phyloP scores from a whole-genome alignment of 2,113 vertebrate genomes.

The Heterotilapia buettikoferi region DNA sequence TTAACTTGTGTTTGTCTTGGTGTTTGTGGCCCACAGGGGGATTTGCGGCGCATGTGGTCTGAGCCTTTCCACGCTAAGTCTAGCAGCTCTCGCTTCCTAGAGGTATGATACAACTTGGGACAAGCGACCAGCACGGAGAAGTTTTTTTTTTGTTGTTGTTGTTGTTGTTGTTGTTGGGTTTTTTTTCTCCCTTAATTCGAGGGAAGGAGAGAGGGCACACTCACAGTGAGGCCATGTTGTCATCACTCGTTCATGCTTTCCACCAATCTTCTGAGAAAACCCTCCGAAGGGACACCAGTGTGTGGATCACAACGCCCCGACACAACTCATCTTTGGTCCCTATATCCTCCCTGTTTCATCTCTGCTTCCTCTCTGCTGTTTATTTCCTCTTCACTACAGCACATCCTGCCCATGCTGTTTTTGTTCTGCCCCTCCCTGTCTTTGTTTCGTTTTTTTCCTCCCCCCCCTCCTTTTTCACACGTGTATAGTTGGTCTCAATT shows the following conservation, averaged over 20 bases:
- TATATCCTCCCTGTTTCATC: conserved; percentile 24
- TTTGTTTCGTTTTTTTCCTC: not conserved
- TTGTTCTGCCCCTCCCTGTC: not conserved
- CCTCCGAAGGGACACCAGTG: conserved; percentile 49
- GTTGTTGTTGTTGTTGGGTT: rapidly evolving
- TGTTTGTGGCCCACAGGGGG: conserved; percentile 76
- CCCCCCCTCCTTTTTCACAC: not conserved
- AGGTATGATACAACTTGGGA: conserved; percentile 89
- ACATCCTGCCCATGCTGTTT: conserved; percentile 50
- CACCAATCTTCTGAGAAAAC: conserved; percentile 49
- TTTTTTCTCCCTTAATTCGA: conserved; percentile 1
- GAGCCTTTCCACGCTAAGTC: conserved; percentile 97
- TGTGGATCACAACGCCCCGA: conserved; percentile 50
- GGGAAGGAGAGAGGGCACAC: conserved; percentile 52
- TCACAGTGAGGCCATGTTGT: conserved; percentile 64
- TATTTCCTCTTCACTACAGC: conserved; percentile 37
- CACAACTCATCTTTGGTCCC: conserved; percentile 41
- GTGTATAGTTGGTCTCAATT: conserved; percentile 2
- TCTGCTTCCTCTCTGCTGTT: conserved; percentile 37
- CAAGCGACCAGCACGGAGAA: conserved; percentile 34
- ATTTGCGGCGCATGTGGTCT: conserved; percentile 98
- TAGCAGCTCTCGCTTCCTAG: conserved; percentile 94
- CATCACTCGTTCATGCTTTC: conserved; percentile 65
- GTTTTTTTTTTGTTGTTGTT: not conserved
- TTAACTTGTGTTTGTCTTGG: not conserved